phyloP scores from a whole-genome alignment of 2,113 vertebrate genomes.

The Marmota flaviventris region DNA sequence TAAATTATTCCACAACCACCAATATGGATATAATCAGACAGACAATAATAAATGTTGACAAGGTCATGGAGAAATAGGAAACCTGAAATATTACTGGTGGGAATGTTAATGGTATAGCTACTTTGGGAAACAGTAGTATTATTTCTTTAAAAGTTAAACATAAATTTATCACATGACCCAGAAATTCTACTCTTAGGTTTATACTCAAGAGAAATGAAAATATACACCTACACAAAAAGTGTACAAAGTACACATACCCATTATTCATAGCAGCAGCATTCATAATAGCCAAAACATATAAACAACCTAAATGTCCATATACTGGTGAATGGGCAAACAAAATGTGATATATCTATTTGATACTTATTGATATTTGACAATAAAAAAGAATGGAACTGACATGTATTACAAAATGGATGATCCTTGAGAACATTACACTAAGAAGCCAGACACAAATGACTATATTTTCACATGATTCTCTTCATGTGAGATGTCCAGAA shows the following conservation, averaged over 20 bases:
- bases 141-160: constrained; percentile 27
- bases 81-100: neutral
- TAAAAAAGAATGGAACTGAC: neutral
- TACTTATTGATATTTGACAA: neutral
- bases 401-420: neutral
- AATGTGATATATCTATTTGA: neutral
- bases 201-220: constrained; percentile 12
- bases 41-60: constrained; percentile 35
- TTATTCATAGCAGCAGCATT: constrained; percentile 26
- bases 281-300: neutral
- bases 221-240: neutral
- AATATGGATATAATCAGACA: neutral
- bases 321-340: neutral
- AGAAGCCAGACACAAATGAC: neutral
- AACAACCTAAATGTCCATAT: neutral
- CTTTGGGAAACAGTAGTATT: neutral
- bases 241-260: neutral
- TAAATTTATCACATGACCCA: neutral
- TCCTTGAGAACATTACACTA: neutral
- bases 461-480: neutral
- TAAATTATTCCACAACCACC: constrained; percentile 31
- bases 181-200: neutral
- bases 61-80: neutral
- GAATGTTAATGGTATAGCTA: neutral
- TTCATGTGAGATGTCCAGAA: neutral